Evolutionary conservation across 2,797 vertebrate species (phyloP).

Genomic region (Lepus oiostolus): DNA sequence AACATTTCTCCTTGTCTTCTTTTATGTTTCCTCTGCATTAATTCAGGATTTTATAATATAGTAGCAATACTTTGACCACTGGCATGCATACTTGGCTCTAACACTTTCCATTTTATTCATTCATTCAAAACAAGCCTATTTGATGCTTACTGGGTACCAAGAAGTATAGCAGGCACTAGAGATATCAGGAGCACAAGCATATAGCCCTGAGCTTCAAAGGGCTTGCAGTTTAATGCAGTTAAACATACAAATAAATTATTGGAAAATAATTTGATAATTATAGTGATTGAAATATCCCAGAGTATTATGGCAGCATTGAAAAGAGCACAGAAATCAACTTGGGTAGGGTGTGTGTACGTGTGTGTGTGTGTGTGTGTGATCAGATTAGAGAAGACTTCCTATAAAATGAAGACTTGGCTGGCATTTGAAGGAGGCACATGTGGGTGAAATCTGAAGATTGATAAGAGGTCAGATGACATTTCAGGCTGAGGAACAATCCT

Average conservation of each 20-base stretch:
- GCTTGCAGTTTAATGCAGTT: not conserved
- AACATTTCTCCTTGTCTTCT: not conserved
- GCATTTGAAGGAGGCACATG: not conserved
- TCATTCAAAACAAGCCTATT: not conserved
- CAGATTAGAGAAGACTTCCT: not conserved
- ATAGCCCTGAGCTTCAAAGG: not conserved
- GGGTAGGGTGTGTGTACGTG: not conserved
- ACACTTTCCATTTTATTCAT: not conserved
- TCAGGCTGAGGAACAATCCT: not conserved
- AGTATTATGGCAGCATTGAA: not conserved
- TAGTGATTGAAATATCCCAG: not conserved
- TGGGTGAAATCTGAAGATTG: not conserved
- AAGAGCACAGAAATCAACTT: not conserved
- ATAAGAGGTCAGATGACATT: not conserved
- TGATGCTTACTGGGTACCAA: not conserved
- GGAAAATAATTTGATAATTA: not conserved
- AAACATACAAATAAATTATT: not conserved
- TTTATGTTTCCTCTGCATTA: not conserved
- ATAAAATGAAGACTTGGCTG: not conserved
- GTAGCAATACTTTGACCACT: not conserved
- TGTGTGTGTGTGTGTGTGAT: not conserved
- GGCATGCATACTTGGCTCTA: not conserved
- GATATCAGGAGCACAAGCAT: not conserved
- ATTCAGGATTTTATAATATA: not conserved
- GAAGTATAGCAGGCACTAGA: not conserved